Evolutionary conservation across 2,113 vertebrate genomes (phyloP), one percentile per base, ranked within the genome.

Genomic region (Collichthys lucidus): DNA sequence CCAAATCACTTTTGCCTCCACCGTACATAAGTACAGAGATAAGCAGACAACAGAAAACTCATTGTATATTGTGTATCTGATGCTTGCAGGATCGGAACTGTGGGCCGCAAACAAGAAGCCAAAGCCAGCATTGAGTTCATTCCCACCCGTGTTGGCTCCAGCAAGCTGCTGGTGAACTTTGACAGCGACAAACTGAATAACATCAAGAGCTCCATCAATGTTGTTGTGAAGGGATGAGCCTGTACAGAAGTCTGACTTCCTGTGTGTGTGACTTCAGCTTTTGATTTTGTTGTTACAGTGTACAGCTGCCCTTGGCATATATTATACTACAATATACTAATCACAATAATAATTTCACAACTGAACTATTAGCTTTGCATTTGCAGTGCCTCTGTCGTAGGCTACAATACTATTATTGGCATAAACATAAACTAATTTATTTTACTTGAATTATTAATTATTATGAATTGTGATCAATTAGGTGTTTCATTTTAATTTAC

Each of bases 141-240:
- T 50, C 97, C 97, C 0, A 88, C 4, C 12, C 84, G 77, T 0
- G 4, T 77, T 0, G 97, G 97, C 53, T 86, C 89, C 8, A 92
- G 67, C 29, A 95, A 96, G 83, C 93, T 99, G 72, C 83, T 97
- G 91, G 97, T 97, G 77, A 95, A 97, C 90, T 98, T 99, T 11
- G 92, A 97, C 72, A 97, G 96, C 0, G 83, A 96, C 91, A 95
- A 92, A 88, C 91, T 98, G 77, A 93, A 66, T 2, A 95, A 96
- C 1, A 95, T 98, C 83, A 97, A 96, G 88, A 94, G 94, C 49
- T 92, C 46, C 73, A 76, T 77, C 56, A 71, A 42, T n/a, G 57
- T 94, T 63, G 77, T 67, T 4, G 90, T 93, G 20, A 82, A 85
- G 20, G 72, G 83, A 79, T 86, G 56, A 75, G 16, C 17, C 47